Conservation (phyloP, 1,140 invertebrate species). For the Ephestia elutella region DNA sequence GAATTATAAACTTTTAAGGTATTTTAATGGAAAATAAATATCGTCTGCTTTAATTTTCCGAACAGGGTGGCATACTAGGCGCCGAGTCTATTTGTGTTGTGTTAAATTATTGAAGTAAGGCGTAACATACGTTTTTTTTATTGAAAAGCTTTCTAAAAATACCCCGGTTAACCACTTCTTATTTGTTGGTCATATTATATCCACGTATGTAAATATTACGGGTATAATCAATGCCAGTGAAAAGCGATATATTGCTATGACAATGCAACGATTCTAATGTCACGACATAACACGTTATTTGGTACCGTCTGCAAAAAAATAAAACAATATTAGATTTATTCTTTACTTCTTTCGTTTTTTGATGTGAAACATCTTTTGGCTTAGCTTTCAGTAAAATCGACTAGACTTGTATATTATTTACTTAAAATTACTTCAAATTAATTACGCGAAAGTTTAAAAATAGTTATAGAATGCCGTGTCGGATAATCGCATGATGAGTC, state of each 20-base stretch:
- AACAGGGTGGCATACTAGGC: not conserved
- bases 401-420: no score
- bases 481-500: no score
- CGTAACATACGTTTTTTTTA: not conserved
- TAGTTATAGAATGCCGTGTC: no score
- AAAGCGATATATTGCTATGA: not conserved
- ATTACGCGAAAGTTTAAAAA: no score
- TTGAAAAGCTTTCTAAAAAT: no score
- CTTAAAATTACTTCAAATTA: no score
- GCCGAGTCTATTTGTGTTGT: not conserved
- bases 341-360: not conserved
- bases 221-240: not conserved
- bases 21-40: slow-evolving; percentile 4
- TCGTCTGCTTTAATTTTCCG: not conserved
- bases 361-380: no score
- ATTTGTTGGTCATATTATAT: no score
- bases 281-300: not conserved
- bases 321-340: no score
- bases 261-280: not conserved
- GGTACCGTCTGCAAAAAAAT: slow-evolving; percentile 10
- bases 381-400: no score
- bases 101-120: not conserved
- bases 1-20: not conserved
- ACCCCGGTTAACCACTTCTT: no score
- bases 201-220: not conserved